Conservation (phyloP, 2,888 invertebrate genomes). For the Volucella zonaria region DNA sequence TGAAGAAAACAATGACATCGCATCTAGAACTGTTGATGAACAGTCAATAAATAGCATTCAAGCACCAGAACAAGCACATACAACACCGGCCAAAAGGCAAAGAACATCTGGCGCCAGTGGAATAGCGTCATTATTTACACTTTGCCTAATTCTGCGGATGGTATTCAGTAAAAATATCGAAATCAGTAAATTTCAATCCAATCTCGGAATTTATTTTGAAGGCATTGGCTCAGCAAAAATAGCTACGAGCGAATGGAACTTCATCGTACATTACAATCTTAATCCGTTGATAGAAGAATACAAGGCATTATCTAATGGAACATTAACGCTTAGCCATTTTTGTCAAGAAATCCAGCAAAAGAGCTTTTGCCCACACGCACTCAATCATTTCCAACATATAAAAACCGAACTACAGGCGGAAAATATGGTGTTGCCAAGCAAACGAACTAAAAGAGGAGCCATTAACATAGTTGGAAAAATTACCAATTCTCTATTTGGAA, state of each 20-base stretch:
- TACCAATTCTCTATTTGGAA: slow-evolving; percentile 31
- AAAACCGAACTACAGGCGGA: slow-evolving; percentile 9
- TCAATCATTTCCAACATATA: slow-evolving; percentile 21
- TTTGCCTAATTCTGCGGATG: slow-evolving; percentile 7
- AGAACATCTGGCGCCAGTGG: background rate
- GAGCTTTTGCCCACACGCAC: slow-evolving; percentile 4
- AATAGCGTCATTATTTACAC: slow-evolving; percentile 15
- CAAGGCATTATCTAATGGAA: no score
- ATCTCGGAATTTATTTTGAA: slow-evolving; percentile 56
- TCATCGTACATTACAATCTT: slow-evolving; percentile 44
- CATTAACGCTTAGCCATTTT: no score
- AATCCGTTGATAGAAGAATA: no score
- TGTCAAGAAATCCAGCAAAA: background rate
- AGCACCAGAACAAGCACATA: background rate
- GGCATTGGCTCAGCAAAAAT: slow-evolving; percentile 45
- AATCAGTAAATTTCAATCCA: slow-evolving; percentile 26
- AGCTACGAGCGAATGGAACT: slow-evolving; percentile 17
- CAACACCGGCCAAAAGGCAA: slow-evolving; percentile 21
- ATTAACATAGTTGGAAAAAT: slow-evolving; percentile 55
- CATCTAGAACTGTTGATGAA: slow-evolving; percentile 9
- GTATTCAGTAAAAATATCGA: slow-evolving; percentile 17
- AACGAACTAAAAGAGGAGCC: slow-evolving; percentile 29
- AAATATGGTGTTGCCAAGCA: background rate
- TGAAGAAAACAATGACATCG: background rate
- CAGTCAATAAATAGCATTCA: slow-evolving; percentile 5